Evolutionary conservation across 1,140 invertebrate genomes (phyloP).

Genomic region (Lepidotrigona ventralis): DNA sequence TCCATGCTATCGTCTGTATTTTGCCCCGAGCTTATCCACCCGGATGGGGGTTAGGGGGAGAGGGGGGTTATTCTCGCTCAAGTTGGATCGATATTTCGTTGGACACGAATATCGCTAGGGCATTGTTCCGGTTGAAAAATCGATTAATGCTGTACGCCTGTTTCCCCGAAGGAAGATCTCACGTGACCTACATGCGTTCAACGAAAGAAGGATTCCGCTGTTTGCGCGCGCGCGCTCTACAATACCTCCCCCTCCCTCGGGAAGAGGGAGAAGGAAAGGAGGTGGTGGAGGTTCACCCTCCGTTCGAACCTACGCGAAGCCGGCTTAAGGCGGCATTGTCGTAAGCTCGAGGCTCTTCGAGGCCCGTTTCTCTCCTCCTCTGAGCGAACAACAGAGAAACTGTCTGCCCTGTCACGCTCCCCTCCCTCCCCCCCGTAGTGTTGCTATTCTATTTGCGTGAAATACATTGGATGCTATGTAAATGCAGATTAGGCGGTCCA

Average conservation of each 20-base stretch:
- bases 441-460: conserved; percentile 40
- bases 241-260: conserved; percentile 32
- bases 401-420: conserved; percentile 16
- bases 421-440: too few relatives aligned
- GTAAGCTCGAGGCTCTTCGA: conserved; percentile 54
- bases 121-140: conserved; percentile 31
- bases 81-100: conserved; percentile 13
- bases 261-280: too few relatives aligned
- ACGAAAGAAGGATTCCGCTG: conserved; percentile 54
- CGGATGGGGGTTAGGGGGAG: too few relatives aligned
- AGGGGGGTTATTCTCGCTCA: background rate
- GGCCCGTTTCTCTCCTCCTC: too few relatives aligned
- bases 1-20: background rate
- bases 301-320: conserved; percentile 39
- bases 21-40: background rate
- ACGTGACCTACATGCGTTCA: conserved; percentile 35
- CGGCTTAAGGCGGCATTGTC: conserved; percentile 51
- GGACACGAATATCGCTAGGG: conserved; percentile 20
- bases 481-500: conserved; percentile 59
- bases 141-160: conserved; percentile 12
- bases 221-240: conserved; percentile 50
- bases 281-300: conserved; percentile 24
- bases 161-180: conserved; percentile 32
- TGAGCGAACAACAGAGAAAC: conserved; percentile 15
- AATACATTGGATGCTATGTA: conserved; percentile 49